Evolutionary conservation across 2,888 invertebrate genomes (phyloP).

Genomic region (Gonocerus acuteangulatus): DNA sequence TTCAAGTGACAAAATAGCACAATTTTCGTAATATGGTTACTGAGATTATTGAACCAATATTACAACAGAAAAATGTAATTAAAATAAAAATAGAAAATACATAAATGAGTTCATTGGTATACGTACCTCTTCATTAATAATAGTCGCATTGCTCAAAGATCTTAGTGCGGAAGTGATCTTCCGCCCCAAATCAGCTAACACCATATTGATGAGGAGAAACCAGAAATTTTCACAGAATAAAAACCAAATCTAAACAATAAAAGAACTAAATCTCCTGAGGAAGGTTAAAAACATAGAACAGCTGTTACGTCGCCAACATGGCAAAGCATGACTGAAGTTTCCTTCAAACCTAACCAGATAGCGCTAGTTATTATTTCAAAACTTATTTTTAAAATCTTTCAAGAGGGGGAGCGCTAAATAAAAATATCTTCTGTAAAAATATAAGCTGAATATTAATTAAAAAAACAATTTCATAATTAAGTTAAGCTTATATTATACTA

Average conservation of each 20-base stretch:
- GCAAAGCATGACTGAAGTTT: constrained; percentile 23
- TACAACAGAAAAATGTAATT: no score
- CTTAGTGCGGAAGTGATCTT: constrained; percentile 98
- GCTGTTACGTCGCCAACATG: constrained; percentile 34
- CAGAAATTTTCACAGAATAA: constrained; percentile 5
- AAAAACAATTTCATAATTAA: no score
- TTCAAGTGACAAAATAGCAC: no score
- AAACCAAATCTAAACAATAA: background rate
- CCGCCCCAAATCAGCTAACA: constrained; percentile 98
- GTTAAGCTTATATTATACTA: no score
- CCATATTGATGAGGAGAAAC: constrained; percentile 56
- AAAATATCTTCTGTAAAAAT: no score
- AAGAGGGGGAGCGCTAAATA: no score
- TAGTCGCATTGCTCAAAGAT: constrained; percentile 93
- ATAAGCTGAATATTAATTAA: no score
- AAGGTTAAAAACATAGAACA: constrained; percentile 24
- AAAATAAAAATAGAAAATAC: no score
- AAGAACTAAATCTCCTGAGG: constrained; percentile 7
- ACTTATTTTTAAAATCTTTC: no score
- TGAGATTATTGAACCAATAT: no score
- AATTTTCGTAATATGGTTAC: no score
- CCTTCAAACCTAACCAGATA: background rate
- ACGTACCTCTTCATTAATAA: constrained; percentile 92
- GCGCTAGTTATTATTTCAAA: background rate
- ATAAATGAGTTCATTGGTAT: background rate